phyloP scores from a whole-genome alignment of 2,113 vertebrate genomes.

The Xenus cinereus region DNA sequence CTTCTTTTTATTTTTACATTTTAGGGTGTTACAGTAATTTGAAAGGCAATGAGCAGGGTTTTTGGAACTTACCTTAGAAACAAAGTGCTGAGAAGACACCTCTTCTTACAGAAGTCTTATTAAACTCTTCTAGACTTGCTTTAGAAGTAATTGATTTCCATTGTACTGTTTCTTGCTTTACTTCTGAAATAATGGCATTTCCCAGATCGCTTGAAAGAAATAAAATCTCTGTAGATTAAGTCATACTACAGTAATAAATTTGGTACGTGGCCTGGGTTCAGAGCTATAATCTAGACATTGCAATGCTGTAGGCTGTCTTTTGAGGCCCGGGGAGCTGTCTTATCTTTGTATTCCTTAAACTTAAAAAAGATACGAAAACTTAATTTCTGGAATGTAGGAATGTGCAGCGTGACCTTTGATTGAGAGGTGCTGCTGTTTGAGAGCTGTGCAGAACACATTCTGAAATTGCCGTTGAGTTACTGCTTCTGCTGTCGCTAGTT shows the following conservation, averaged over 20 bases:
- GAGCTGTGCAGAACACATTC: not conserved
- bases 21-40: constrained; percentile 86
- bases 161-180: constrained; percentile 73
- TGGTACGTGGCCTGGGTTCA: not conserved
- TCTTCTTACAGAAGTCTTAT: constrained; percentile 77
- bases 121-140: constrained; percentile 78
- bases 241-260: not conserved
- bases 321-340: constrained; percentile 55
- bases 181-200: constrained; percentile 62
- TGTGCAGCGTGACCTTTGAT: constrained; percentile 28
- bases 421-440: constrained; percentile 26
- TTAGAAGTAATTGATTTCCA: constrained; percentile 74
- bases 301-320: constrained; percentile 40
- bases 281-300: constrained; percentile 10
- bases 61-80: constrained; percentile 76
- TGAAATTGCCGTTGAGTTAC: not conserved
- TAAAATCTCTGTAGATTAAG: constrained; percentile 56
- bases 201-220: constrained; percentile 46
- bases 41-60: constrained; percentile 81
- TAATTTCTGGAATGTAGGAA: not conserved
- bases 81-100: constrained; percentile 78
- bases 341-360: constrained; percentile 26
- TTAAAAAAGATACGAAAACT: not conserved
- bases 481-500: constrained; percentile 1
- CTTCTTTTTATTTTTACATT: constrained; percentile 84